Evolutionary conservation across 2,888 invertebrate genomes (phyloP).

Genomic region (Noctuana brunneofusca): DNA sequence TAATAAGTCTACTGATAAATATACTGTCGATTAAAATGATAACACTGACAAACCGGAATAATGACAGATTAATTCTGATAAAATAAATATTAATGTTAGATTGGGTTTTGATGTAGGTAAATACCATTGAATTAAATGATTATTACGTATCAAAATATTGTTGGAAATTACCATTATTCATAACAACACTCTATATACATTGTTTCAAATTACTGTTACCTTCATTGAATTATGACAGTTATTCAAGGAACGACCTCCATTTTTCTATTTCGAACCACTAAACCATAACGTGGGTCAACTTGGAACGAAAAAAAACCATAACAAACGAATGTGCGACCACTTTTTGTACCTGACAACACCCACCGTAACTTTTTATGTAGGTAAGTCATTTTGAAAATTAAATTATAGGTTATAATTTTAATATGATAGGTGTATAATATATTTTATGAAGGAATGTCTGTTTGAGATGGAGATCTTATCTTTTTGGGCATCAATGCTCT

Average conservation of each 20-base stretch:
- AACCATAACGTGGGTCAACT: conserved; percentile 63
- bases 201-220: conserved; percentile 38
- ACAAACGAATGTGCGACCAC: conserved; percentile 71
- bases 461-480: conserved; percentile 75
- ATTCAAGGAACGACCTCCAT: conserved; percentile 67
- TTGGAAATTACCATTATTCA: too few species aligned
- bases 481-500: conserved; percentile 60
- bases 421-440: conserved; percentile 80
- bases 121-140: too few species aligned
- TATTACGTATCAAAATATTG: too few species aligned
- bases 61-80: too few species aligned
- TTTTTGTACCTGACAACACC: conserved; percentile 76
- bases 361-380: conserved; percentile 67
- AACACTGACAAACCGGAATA: too few species aligned
- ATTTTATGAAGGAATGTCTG: conserved; percentile 59
- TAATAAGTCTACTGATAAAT: too few species aligned
- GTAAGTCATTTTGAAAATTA: conserved; percentile 73
- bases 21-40: too few species aligned
- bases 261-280: conserved; percentile 67
- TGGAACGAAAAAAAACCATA: conserved; percentile 55
- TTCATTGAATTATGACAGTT: conserved; percentile 60
- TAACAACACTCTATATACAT: conserved; percentile 1
- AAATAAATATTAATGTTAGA: too few species aligned
- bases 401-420: conserved; percentile 82
- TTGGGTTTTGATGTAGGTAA: too few species aligned